Evolutionary conservation across 2,113 vertebrate genomes (phyloP), one percentile per base, ranked within the genome.

Genomic region (Osmerus eperlanus): DNA sequence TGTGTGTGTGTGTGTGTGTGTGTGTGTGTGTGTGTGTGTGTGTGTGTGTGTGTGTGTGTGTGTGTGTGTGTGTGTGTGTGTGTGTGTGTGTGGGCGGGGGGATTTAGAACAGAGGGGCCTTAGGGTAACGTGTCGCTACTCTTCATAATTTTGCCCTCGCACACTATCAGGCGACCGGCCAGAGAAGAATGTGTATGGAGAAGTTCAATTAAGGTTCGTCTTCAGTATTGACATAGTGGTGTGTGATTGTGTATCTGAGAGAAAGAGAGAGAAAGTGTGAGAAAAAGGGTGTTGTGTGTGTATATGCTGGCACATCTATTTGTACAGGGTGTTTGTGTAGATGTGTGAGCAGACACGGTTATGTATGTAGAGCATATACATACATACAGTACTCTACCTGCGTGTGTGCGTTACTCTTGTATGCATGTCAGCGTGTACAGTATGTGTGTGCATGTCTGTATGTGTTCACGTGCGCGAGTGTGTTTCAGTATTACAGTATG

Each of bases 101-200:
- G 84, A 73, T 88, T 83, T 78, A 87, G 89, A 87, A 89, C 83
- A 86, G 85, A 89, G 91, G 88, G 91, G 91, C 91, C 90, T 93
- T 92, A 87, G 88, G 85, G 85, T 83, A 89, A 88, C 82, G 78
- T 90, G 84, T 89, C 86, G 77, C 81, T 80, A 84, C 84, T 85
- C 84, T 85, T 88, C 80, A 83, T 77, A 18, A 87, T 85, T 90
- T 77, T 85, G 87, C 88, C 89, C 88, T 89, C 84, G 84, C 90
- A 41, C 81, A 89, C 81, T 85, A 84, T 91, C 82, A 88, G 87
- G 85, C 88, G 89, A 85, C 84, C 47, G 89, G 89, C 89, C 85
- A 73, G 85, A 86, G 85, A 85, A 89, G 87, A 91, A 88, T 80
- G 81, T 86, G 87, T 84, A 83, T 16, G 70, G 73, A 81, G 80